Evolutionary conservation across 2,113 vertebrate species (phyloP).

Genomic region (Pterophyllum scalare): DNA sequence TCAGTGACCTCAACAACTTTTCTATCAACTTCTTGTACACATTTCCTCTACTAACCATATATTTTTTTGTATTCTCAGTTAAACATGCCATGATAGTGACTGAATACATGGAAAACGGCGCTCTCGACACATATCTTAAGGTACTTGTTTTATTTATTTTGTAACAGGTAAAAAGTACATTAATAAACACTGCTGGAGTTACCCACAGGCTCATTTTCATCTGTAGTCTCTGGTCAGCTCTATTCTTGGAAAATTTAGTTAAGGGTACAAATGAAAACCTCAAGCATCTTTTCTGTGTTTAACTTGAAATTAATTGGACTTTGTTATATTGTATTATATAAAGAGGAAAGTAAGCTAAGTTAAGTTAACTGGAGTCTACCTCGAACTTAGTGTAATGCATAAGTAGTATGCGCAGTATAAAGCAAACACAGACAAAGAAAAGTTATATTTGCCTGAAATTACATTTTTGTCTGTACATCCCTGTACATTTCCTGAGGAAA

Average conservation of each 20-base stretch:
- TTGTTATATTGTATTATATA: background rate
- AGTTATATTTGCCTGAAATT: no score
- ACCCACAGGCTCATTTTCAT: no score
- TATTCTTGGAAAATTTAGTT: background rate
- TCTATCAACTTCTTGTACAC: background rate
- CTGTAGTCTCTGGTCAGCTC: no score
- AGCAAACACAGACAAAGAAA: background rate
- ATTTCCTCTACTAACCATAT: constrained; percentile 17
- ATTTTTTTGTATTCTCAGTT: constrained; percentile 77
- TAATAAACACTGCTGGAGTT: no score
- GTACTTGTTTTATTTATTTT: constrained; percentile 62
- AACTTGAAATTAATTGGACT: background rate
- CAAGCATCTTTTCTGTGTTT: background rate
- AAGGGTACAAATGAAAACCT: background rate
- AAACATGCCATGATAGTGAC: constrained; percentile 97
- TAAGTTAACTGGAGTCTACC: background rate
- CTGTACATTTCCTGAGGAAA: background rate
- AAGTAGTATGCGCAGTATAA: background rate
- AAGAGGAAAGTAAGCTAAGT: no score
- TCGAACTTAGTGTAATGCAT: background rate
- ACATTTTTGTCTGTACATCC: background rate
- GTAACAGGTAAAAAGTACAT: no score
- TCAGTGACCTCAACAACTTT: background rate
- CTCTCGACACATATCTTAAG: constrained; percentile 93
- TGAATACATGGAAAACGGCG: constrained; percentile 97